Conservation (phyloP, 1,140 invertebrate species). For the Ceratitis capitata region DNA sequence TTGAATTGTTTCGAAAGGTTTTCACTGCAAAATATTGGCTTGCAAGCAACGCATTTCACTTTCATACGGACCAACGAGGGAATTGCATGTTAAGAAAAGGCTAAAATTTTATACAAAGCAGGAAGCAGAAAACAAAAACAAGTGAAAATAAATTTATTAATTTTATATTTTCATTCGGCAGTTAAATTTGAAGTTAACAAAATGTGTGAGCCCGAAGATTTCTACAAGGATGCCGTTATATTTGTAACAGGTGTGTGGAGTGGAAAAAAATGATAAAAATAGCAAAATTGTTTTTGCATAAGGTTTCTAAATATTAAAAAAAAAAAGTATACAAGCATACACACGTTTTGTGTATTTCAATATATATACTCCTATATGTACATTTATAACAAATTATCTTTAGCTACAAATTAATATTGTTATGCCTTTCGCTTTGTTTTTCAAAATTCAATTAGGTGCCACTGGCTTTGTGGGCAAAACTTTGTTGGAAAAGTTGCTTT, state of each 20-base stretch:
- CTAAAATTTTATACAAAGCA: background rate
- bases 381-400: too few relatives aligned
- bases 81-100: background rate
- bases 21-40: background rate
- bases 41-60: conserved; percentile 48
- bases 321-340: too few relatives aligned
- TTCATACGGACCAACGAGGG: conserved; percentile 46
- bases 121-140: background rate
- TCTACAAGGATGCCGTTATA: conserved; percentile 56
- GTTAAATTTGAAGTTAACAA: too few relatives aligned
- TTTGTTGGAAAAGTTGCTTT: conserved; percentile 76
- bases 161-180: too few relatives aligned
- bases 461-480: conserved; percentile 73
- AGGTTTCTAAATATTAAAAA: too few relatives aligned
- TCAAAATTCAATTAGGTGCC: conserved; percentile 47
- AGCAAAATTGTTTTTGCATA: too few relatives aligned
- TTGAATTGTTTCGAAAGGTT: conserved; percentile 10
- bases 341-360: too few relatives aligned
- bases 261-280: background rate
- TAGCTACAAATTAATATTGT: background rate
- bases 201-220: conserved; percentile 30
- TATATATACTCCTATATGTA: too few relatives aligned
- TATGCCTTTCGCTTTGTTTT: background rate
- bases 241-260: conserved; percentile 59
- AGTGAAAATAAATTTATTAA: background rate